Evolutionary conservation across 2,888 invertebrate species (phyloP), one percentile per base, ranked within the genome.

Genomic region (Athalia circularis): DNA sequence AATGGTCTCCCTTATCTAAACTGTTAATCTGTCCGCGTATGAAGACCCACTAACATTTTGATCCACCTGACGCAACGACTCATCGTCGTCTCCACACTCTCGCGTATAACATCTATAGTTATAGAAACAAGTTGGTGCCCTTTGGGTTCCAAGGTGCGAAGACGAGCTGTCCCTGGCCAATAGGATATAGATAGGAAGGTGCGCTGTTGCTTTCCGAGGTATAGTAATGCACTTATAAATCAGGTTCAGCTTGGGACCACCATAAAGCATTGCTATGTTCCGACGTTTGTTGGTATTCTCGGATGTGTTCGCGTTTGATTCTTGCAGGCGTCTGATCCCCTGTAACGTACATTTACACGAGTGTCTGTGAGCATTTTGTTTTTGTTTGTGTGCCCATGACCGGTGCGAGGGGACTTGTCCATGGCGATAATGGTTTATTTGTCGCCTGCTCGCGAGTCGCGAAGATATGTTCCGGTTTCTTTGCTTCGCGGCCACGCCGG

Each of bases 251-350:
- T 86, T 84, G 82, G 89, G 90, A 90, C 90, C 90, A 90, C 90
- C 90, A 90, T 90, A 90, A 90, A 90, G 90, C 90, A 90, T 90
- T 88, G 89, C 90, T 87, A 90, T 89, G 90, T 90, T 90, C 89
- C 89, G 89, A 90, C 89, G 90, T 89, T 88, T 87, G 88, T 87
- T 87, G 87, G 89, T 89, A 89, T 89, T 89, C 89, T 88, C 88
- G 88, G 86, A 88, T 87, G 88, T 89, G 88, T 89, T 86, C 86
- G 87, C 88, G 88, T 89, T 88, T 89, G 89, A 89, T 90, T 89
- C 90, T 88, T 88, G 29, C 29, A 29, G 87, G 85, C 87, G 86
- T 87, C 86, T 87, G 87, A 85, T 87, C 87, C 85, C 83, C 85
- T 29, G 29, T 29, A 29, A 29, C 29, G 29, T 29, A 29, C 29